Evolutionary conservation across 2,888 invertebrate genomes (phyloP).

Genomic region (Phalangium opilio): DNA sequence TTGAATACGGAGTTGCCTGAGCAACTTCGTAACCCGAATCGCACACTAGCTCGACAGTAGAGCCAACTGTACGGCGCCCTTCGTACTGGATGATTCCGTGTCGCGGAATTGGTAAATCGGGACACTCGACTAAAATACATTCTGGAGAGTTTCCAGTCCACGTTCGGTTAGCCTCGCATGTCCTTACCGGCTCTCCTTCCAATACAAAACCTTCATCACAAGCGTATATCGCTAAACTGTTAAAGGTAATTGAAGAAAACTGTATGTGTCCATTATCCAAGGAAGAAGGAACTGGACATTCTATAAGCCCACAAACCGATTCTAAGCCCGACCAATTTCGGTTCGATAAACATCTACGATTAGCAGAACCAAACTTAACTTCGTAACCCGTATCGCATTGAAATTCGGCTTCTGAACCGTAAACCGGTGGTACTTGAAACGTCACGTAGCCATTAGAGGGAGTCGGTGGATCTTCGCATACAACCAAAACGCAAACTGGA

Average conservation of each 20-base stretch:
- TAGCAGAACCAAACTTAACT: constrained; percentile 10
- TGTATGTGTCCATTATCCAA: constrained; percentile 36
- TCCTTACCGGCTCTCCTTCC: constrained; percentile 12
- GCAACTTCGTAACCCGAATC: constrained; percentile 12
- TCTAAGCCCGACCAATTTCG: constrained; percentile 12
- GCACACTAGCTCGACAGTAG: constrained; percentile 12
- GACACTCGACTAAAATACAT: constrained; percentile 17
- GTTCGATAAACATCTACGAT: constrained; percentile 11
- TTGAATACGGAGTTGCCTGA: constrained; percentile 4
- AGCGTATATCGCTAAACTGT: constrained; percentile 18
- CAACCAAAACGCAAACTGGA: constrained; percentile 20
- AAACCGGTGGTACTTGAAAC: constrained; percentile 5
- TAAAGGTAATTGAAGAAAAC: constrained; percentile 23
- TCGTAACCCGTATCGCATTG: constrained; percentile 17
- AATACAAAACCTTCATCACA: constrained; percentile 18
- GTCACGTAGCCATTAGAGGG: neutral
- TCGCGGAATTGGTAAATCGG: constrained; percentile 7
- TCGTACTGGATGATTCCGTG: neutral
- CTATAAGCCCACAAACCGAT: constrained; percentile 15
- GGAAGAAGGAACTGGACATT: constrained; percentile 7
- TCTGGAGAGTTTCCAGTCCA: constrained; percentile 17
- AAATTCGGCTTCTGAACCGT: constrained; percentile 15
- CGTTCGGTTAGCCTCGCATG: constrained; percentile 12
- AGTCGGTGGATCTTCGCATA: constrained; percentile 22
- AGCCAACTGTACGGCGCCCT: constrained; percentile 3